These are phyloP conservation scores for Meta bourneti DNA, from an alignment of 2,888 invertebrate species.

Conservation along the genomic window DNA sequence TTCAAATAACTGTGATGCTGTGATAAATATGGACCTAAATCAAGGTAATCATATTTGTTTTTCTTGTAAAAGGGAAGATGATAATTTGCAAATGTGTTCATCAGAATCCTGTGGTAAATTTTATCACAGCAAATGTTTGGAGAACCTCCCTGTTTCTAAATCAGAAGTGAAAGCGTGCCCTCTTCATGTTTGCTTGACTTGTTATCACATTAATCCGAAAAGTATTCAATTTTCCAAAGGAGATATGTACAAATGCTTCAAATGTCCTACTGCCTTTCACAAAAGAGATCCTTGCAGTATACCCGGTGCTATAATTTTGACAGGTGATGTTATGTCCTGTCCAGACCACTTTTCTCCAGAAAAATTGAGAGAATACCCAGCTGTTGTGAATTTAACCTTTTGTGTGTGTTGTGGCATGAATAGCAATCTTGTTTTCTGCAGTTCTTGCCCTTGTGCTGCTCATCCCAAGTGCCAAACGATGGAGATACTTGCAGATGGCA, in stretches of 20 bases:
- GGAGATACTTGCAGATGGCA: conserved; percentile 85
- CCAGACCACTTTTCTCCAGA: conserved; percentile 87
- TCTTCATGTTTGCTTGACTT: conserved; percentile 91
- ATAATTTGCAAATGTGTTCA: conserved; percentile 73
- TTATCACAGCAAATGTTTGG: conserved; percentile 89
- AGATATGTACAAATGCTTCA: conserved; percentile 87
- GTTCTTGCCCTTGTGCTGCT: conserved; percentile 94
- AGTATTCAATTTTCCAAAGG: conserved; percentile 65
- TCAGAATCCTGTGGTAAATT: conserved; percentile 86
- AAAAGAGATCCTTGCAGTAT: conserved; percentile 91
- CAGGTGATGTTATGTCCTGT: conserved; percentile 90
- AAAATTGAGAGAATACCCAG: conserved; percentile 79
- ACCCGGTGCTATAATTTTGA: conserved; percentile 90
- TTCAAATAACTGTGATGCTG: neutral
- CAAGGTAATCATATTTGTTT: conserved; percentile 75
- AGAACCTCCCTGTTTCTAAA: conserved; percentile 86
- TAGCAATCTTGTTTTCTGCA: conserved; percentile 89
- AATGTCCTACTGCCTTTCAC: conserved; percentile 95
- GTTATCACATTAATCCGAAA: conserved; percentile 87
- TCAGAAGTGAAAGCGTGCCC: conserved; percentile 85
- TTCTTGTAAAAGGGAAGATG: conserved; percentile 69
- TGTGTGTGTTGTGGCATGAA: conserved; percentile 60
- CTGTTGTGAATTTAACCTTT: conserved; percentile 51
- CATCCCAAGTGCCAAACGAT: conserved; percentile 90
- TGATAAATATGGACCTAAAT: neutral